Conservation (phyloP, 1,140 invertebrate species). For the Aporrectodea caliginosa region DNA sequence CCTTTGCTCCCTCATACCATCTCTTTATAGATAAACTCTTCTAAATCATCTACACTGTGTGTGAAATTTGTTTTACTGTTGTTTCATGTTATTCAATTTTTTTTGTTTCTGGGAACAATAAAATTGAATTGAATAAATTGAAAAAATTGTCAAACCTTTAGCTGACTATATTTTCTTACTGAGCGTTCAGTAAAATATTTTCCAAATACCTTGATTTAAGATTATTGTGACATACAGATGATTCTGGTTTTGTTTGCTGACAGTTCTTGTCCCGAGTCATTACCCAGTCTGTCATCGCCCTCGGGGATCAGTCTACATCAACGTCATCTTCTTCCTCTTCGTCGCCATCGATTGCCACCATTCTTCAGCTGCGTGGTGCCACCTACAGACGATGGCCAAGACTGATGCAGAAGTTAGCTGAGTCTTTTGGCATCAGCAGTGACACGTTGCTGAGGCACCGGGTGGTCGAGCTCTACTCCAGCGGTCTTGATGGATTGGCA, state of each 20-base stretch:
- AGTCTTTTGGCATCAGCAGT: slow-evolving; percentile 73
- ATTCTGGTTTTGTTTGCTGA: slow-evolving; percentile 24
- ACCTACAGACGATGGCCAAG: slow-evolving; percentile 37
- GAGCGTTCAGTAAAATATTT: no score
- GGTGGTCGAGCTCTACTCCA: slow-evolving; percentile 70
- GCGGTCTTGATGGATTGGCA: slow-evolving; percentile 72
- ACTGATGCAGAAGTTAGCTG: slow-evolving; percentile 65
- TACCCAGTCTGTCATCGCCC: slow-evolving; percentile 38
- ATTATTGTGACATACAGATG: no score
- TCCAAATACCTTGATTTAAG: no score
- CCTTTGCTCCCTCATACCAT: no score
- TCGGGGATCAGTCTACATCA: slow-evolving; percentile 9
- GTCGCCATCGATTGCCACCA: not conserved
- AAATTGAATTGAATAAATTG: no score
- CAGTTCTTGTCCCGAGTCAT: slow-evolving; percentile 56
- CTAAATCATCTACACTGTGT: no score
- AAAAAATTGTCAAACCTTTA: no score
- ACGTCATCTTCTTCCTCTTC: slow-evolving; percentile 8
- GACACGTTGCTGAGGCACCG: slow-evolving; percentile 73
- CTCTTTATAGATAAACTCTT: no score
- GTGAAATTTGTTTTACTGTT: no score
- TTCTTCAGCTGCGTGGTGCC: not conserved
- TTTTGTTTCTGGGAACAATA: no score
- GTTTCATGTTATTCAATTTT: no score
- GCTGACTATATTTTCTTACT: no score